Conservation (phyloP, 2,888 invertebrate genomes). For the Archips xylosteana region DNA sequence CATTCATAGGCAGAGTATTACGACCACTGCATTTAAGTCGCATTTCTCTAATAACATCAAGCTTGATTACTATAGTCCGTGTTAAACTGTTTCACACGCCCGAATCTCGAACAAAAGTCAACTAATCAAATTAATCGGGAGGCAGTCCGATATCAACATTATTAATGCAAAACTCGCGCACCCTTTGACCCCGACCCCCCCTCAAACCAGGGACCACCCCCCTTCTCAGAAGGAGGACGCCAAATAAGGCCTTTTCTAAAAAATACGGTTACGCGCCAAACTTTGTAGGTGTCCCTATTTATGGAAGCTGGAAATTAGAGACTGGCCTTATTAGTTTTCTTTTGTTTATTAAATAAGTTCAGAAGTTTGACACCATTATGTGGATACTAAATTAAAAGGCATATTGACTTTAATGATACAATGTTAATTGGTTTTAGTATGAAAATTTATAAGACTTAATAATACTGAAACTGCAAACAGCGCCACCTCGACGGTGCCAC, state of each 20-base stretch:
- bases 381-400: not conserved
- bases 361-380: not conserved
- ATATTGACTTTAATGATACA: not conserved
- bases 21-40: too few relatives aligned
- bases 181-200: conserved; percentile 54
- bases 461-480: not conserved
- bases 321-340: conserved; percentile 18
- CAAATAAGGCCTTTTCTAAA: conserved; percentile 51
- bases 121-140: conserved; percentile 84
- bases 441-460: not conserved
- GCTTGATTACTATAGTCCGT: not conserved
- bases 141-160: conserved; percentile 82
- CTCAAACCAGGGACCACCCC: conserved; percentile 44
- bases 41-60: not conserved
- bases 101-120: conserved; percentile 67
- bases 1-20: too few relatives aligned
- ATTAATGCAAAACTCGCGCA: conserved; percentile 81
- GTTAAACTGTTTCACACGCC: conserved; percentile 43
- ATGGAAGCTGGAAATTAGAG: conserved; percentile 20
- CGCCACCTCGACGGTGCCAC: conserved; percentile 9
- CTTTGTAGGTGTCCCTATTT: conserved; percentile 42
- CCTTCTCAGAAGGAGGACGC: conserved; percentile 61
- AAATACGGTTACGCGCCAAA: conserved; percentile 54
- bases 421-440: not conserved
- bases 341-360: conserved; percentile 20